Conservation (phyloP, 2,888 invertebrate genomes). For the Chymomyza amoena region DNA sequence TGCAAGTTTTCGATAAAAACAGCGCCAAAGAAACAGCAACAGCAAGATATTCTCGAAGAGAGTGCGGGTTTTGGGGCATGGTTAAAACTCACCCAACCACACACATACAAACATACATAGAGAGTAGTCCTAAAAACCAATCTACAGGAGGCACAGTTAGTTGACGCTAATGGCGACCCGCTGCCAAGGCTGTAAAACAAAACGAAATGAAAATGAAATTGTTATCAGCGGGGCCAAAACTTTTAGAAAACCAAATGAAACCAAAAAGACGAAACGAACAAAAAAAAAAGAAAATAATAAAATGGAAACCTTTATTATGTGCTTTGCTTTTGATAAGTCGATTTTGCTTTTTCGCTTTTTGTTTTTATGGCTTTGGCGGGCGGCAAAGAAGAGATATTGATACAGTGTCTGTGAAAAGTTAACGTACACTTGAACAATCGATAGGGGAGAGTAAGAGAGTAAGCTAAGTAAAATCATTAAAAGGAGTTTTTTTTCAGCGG, state of each 20-base stretch:
- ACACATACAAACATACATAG: no score
- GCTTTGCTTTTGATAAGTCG: conserved; percentile 31
- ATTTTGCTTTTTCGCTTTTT: conserved; percentile 9
- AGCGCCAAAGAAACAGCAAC: neutral
- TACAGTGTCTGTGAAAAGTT: no score
- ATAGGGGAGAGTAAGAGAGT: no score
- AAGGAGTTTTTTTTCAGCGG: no score
- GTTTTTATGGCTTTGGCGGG: conserved; percentile 16
- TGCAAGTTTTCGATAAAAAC: conserved; percentile 57
- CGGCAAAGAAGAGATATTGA: neutral
- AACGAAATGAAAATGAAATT: conserved; percentile 6
- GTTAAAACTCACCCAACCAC: neutral
- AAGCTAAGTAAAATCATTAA: no score
- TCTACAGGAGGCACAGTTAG: neutral
- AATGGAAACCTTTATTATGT: conserved; percentile 20
- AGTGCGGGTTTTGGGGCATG: neutral
- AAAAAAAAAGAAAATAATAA: conserved; percentile 11
- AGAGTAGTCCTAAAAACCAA: neutral
- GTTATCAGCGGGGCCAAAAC: conserved; percentile 30
- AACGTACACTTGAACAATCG: no score
- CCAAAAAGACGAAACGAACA: no score
- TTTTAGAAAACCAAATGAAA: conserved; percentile 41
- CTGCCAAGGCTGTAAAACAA: neutral
- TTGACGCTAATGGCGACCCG: neutral
- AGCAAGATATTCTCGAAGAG: neutral